Evolutionary conservation across 2,797 vertebrate genomes (phyloP).

Genomic region (Borostomias antarcticus): DNA sequence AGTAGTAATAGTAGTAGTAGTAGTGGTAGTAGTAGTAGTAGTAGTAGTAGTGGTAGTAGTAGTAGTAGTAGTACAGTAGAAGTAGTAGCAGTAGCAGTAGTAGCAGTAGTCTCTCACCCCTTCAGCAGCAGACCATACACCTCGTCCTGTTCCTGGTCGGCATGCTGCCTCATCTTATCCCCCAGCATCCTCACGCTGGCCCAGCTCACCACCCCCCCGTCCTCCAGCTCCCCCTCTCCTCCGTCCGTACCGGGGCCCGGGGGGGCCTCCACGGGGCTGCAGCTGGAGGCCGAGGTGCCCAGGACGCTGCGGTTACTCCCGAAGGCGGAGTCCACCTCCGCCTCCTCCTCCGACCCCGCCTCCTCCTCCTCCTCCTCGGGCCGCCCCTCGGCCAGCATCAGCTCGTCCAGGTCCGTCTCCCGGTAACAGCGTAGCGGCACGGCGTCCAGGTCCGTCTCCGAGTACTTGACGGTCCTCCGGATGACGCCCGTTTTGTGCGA

Average conservation of each 20-base stretch:
- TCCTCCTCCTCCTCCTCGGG: constrained; percentile 37
- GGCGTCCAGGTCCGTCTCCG: constrained; percentile 92
- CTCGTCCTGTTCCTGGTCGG: constrained; percentile 62
- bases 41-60: too few relatives aligned
- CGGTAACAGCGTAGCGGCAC: constrained; percentile 92
- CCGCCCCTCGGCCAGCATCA: constrained; percentile 60
- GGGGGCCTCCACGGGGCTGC: constrained; percentile 44
- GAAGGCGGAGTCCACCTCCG: constrained; percentile 85
- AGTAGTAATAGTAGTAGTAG: too few relatives aligned
- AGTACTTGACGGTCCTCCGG: constrained; percentile 86
- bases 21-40: too few relatives aligned
- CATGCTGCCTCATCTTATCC: constrained; percentile 61
- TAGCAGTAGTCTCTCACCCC: too few relatives aligned
- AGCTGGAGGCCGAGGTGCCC: constrained; percentile 60
- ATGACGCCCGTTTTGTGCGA: constrained; percentile 76
- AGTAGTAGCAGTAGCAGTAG: too few relatives aligned
- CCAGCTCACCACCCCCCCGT: constrained; percentile 73
- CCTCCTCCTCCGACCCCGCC: constrained; percentile 38
- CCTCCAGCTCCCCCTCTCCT: constrained; percentile 49
- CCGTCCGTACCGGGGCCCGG: constrained; percentile 43
- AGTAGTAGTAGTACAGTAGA: too few relatives aligned
- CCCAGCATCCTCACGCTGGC: constrained; percentile 67
- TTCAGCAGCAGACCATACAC: constrained; percentile 75
- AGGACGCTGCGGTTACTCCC: constrained; percentile 83
- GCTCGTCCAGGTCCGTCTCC: constrained; percentile 92